phyloP scores from a whole-genome alignment of 2,797 vertebrate genomes.

The Buceros bicornis region DNA sequence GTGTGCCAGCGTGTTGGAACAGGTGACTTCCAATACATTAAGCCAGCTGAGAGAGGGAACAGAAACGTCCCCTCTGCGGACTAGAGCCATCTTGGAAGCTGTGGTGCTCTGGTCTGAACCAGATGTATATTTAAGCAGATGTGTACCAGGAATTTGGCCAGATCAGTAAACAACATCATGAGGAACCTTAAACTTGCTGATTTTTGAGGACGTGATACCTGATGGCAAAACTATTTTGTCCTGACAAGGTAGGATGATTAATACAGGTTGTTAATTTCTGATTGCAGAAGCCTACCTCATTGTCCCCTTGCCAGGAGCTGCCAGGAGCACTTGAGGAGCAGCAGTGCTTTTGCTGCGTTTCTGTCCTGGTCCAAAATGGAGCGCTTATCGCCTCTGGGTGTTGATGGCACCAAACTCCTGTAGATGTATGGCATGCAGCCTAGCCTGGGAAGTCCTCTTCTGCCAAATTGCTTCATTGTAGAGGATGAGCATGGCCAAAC shows the following conservation, averaged over 20 bases:
- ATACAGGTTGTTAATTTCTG: background rate
- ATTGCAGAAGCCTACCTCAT: background rate
- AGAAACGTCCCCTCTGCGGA: background rate
- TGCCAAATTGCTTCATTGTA: background rate
- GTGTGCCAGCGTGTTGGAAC: background rate
- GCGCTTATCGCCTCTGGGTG: background rate
- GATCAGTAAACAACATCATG: background rate
- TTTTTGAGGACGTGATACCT: background rate
- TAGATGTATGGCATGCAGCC: background rate
- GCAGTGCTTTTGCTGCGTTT: background rate
- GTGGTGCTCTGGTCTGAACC: background rate
- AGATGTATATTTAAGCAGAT: background rate
- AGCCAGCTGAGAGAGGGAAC: background rate
- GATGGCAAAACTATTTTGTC: background rate
- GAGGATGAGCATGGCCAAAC: background rate
- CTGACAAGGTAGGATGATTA: background rate
- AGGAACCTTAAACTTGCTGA: background rate
- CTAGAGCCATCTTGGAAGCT: background rate
- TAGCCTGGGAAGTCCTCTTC: background rate
- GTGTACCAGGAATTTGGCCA: background rate
- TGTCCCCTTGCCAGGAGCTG: background rate
- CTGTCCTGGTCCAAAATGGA: background rate
- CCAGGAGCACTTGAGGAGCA: background rate
- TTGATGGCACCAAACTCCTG: background rate
- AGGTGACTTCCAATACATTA: background rate